Conservation (phyloP, 2,113 vertebrate genomes). For the Carettochelys insculpta region DNA sequence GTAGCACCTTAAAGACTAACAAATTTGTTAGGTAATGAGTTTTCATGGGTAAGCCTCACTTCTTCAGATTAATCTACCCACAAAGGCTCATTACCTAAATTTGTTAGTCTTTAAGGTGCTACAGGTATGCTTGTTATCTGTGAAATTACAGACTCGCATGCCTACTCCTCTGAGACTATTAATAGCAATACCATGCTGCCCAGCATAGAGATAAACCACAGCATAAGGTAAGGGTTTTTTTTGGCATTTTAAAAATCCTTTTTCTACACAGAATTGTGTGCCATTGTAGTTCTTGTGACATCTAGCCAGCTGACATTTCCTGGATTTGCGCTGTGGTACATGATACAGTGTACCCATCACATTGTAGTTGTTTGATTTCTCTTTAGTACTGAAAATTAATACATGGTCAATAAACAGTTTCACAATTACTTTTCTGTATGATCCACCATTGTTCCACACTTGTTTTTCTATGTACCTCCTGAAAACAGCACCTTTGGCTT, state of each 20-base stretch:
- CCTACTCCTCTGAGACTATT: too few species aligned
- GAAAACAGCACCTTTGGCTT: background rate
- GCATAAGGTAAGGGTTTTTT: background rate
- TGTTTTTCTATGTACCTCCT: background rate
- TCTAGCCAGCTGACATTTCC: background rate
- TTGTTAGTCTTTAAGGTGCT: too few species aligned
- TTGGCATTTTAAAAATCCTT: background rate
- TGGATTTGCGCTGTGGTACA: background rate
- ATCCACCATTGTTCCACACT: background rate
- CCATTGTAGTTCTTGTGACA: background rate
- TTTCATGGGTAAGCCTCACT: too few species aligned
- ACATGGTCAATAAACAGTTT: background rate
- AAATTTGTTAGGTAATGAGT: too few species aligned
- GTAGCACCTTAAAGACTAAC: too few species aligned
- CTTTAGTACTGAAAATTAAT: background rate
- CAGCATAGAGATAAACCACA: background rate
- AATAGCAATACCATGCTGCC: background rate
- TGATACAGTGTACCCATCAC: background rate
- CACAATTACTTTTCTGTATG: background rate
- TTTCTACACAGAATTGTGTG: background rate
- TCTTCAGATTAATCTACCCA: too few species aligned
- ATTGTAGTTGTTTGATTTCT: background rate
- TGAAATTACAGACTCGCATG: too few species aligned
- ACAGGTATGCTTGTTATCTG: too few species aligned
- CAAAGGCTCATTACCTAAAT: too few species aligned